Conservation (phyloP, 2,797 vertebrate species). For the Neoniphon sammara region DNA sequence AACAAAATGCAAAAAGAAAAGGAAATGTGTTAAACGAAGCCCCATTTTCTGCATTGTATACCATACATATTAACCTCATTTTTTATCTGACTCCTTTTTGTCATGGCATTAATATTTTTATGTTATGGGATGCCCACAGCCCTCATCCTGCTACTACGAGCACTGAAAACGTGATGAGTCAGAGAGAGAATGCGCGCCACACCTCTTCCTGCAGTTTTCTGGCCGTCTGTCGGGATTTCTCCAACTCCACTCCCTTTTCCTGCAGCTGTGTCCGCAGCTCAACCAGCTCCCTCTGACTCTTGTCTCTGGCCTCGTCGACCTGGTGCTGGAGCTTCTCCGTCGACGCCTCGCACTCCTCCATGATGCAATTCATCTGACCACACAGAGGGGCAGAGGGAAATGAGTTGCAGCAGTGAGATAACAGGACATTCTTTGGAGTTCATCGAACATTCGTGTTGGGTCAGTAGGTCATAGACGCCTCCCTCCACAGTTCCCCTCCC, state of each 20-base stretch:
- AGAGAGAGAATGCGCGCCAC: constrained; percentile 55
- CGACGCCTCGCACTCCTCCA: constrained; percentile 86
- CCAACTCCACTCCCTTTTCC: constrained; percentile 89
- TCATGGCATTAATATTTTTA: neutral
- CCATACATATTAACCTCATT: neutral
- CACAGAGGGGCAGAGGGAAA: constrained; percentile 33
- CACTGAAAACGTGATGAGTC: constrained; percentile 41
- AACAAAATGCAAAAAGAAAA: neutral
- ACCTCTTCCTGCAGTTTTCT: constrained; percentile 94
- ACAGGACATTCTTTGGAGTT: neutral
- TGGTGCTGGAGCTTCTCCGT: constrained; percentile 91
- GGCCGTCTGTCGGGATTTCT: constrained; percentile 84
- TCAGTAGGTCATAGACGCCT: neutral
- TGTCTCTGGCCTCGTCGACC: constrained; percentile 91
- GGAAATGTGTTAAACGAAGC: neutral
- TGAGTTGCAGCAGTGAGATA: constrained; percentile 23
- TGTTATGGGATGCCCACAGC: neutral
- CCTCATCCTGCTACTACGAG: neutral
- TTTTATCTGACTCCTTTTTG: neutral
- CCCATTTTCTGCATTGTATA: neutral
- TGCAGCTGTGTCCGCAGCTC: constrained; percentile 90
- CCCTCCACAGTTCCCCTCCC: neutral
- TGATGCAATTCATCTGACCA: constrained; percentile 88
- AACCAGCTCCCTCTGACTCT: constrained; percentile 86
- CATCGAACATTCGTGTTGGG: neutral